Percentiles rank a stretch among this genome's conserved stretches.
These are phyloP conservation scores for Drosophila micromelanica DNA, from an alignment of 1,140 invertebrate genomes.

Conservation along the genomic window DNA sequence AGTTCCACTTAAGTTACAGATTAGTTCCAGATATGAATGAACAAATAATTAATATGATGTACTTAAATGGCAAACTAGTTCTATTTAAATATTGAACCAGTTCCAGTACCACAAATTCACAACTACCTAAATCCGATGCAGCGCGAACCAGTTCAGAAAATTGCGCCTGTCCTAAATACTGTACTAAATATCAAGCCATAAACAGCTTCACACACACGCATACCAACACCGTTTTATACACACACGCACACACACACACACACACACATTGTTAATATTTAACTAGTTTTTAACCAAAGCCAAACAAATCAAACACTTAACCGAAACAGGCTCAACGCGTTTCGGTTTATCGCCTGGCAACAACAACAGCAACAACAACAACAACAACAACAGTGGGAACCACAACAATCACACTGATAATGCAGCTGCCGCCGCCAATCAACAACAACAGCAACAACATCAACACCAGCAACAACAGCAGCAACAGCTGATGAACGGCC, in stretches of 20 bases:
- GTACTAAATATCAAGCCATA: conserved; percentile 35
- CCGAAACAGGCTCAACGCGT: conserved; percentile 82
- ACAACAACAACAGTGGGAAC: conserved; percentile 41
- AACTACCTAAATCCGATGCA: not conserved
- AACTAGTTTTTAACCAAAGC: conserved; percentile 68
- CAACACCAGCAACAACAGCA: conserved; percentile 65
- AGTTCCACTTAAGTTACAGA: not conserved
- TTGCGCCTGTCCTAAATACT: conserved; percentile 19
- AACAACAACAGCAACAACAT: conserved; percentile 58
- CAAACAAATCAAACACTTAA: conserved; percentile 74
- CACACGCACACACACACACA: conserved; percentile 32
- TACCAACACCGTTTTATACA: conserved; percentile 52
- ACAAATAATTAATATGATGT: too few relatives aligned
- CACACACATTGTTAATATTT: conserved; percentile 47
- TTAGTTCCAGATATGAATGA: not conserved
- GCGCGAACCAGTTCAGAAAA: conserved; percentile 8
- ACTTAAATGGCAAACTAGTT: too few relatives aligned
- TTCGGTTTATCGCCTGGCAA: conserved; percentile 71
- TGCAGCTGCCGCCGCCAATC: conserved; percentile 43
- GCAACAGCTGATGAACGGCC: conserved; percentile 66
- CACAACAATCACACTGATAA: conserved; percentile 49
- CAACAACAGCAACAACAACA: conserved; percentile 43
- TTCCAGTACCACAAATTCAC: not conserved
- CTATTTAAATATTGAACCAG: too few relatives aligned
- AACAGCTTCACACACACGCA: conserved; percentile 49